Conservation (phyloP, 2,888 invertebrate genomes). For the Colletes collaris region DNA sequence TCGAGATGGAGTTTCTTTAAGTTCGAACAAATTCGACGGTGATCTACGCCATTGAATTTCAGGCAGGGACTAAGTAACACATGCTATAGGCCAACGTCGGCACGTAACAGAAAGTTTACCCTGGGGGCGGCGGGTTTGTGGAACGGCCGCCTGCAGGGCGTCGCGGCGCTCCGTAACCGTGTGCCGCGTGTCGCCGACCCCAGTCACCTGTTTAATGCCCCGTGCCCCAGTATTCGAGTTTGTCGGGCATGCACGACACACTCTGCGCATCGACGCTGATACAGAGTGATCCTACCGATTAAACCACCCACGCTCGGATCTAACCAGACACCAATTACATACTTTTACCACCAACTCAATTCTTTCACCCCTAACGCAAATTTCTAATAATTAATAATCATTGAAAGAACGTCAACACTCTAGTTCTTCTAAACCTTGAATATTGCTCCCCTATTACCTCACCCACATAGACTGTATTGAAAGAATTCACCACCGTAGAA, state of each 20-base stretch:
- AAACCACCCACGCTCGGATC: neutral
- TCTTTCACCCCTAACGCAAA: too few relatives aligned
- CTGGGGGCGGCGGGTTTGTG: conserved; percentile 51
- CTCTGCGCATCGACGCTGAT: conserved; percentile 47
- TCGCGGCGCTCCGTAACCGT: conserved; percentile 44
- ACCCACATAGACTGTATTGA: too few relatives aligned
- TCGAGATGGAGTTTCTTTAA: too few relatives aligned
- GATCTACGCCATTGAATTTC: conserved; percentile 35
- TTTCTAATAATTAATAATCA: too few relatives aligned
- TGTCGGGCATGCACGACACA: conserved; percentile 47
- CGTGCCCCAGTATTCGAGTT: conserved; percentile 63
- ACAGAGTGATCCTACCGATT: conserved; percentile 27
- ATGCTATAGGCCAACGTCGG: conserved; percentile 38
- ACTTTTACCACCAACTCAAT: too few relatives aligned
- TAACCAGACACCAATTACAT: neutral
- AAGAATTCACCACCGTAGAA: too few relatives aligned
- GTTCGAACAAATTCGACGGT: neutral
- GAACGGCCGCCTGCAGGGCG: conserved; percentile 51
- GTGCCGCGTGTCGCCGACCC: conserved; percentile 59
- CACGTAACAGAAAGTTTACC: conserved; percentile 57
- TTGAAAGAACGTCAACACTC: too few relatives aligned
- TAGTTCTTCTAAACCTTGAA: too few relatives aligned
- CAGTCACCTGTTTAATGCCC: conserved; percentile 48
- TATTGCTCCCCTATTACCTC: too few relatives aligned
- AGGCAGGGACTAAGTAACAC: conserved; percentile 12